phyloP scores from a whole-genome alignment of 2,113 vertebrate genomes.

The Lagopus leucura region DNA sequence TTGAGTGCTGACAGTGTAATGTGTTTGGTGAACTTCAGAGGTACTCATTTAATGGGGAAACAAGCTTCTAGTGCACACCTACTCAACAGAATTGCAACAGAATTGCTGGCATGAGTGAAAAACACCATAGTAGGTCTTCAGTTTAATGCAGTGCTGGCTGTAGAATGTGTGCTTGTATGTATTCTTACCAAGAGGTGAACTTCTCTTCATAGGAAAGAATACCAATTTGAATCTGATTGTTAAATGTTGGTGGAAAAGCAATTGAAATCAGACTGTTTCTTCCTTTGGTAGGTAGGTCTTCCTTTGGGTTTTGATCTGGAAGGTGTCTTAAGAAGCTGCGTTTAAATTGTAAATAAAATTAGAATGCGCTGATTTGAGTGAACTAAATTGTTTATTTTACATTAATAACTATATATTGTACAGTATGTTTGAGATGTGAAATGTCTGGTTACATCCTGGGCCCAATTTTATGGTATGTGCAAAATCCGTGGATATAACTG shows the following conservation, averaged over 20 bases:
- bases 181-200: neutral
- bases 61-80: neutral
- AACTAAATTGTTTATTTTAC: constrained; percentile 2
- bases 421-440: constrained; percentile 8
- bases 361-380: neutral
- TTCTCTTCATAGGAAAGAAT: neutral
- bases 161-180: neutral
- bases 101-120: neutral
- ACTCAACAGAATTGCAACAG: neutral
- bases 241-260: neutral
- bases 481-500: neutral
- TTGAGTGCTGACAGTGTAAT: neutral
- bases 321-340: neutral
- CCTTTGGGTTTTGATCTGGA: neutral
- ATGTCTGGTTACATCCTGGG: neutral
- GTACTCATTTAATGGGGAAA: neutral
- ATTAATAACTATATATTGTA: too few relatives aligned
- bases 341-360: constrained; percentile 30
- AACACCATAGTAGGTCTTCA: neutral
- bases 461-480: neutral
- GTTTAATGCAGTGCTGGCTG: neutral
- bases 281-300: neutral
- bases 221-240: neutral
- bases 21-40: neutral
- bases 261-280: neutral